These are phyloP conservation scores for Brachionus manjavacas DNA, from an alignment of 1,140 invertebrate genomes.

Conservation along the genomic window DNA sequence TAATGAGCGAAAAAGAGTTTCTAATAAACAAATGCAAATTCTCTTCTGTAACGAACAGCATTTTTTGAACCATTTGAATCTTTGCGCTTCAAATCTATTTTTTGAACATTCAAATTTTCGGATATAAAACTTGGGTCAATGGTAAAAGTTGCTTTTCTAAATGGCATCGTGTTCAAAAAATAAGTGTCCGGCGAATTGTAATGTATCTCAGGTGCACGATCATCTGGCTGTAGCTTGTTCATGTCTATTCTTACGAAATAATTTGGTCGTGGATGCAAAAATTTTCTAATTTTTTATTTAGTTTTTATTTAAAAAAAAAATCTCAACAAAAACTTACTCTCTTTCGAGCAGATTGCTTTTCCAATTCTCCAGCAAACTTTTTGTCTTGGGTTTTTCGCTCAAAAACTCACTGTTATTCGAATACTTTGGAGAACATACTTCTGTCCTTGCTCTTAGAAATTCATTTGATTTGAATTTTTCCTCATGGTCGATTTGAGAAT, in stretches of 20 bases:
- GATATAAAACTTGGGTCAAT: conserved; percentile 42
- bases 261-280: conserved; percentile 22
- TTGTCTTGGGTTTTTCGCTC: neutral
- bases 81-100: conserved; percentile 8
- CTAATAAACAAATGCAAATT: conserved; percentile 39
- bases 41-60: conserved; percentile 4
- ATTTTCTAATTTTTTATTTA: neutral
- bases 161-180: conserved; percentile 38
- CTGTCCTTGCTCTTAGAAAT: neutral
- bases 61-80: neutral
- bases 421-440: neutral
- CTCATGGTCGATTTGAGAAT: neutral
- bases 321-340: neutral
- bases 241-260: conserved; percentile 28
- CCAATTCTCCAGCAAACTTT: neutral
- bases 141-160: neutral
- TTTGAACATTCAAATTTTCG: conserved; percentile 29
- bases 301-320: neutral
- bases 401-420: neutral
- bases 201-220: conserved; percentile 19
- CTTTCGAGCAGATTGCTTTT: conserved; percentile 29
- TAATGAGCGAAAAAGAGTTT: neutral
- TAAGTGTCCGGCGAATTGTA: conserved; percentile 38
- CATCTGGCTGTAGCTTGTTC: neutral
- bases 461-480: neutral